Percentiles rank a stretch among this genome's conserved stretches.
These are phyloP conservation scores for Temnothorax curvispinosus DNA, from an alignment of 1,140 invertebrate genomes.

Conservation along the genomic window DNA sequence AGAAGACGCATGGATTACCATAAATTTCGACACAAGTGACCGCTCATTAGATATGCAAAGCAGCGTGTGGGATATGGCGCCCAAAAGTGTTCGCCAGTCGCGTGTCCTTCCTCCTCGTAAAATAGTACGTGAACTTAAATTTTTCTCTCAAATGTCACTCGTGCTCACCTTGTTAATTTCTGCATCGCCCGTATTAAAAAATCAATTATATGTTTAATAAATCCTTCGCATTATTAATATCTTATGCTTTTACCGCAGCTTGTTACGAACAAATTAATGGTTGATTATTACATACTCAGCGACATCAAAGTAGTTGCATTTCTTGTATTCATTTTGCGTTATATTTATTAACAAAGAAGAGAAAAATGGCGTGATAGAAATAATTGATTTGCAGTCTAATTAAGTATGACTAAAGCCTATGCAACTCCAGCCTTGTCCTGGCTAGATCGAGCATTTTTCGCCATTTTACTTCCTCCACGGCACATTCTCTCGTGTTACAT, in stretches of 20 bases:
- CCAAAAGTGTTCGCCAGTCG: slow-evolving; percentile 41
- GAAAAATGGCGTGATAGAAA: not conserved
- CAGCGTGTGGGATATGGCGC: slow-evolving; percentile 58
- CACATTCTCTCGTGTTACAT: slow-evolving; percentile 31
- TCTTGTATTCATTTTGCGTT: not conserved
- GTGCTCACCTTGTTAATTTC: slow-evolving; percentile 14
- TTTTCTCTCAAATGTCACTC: slow-evolving; percentile 26
- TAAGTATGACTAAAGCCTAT: not conserved
- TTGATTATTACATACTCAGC: not conserved
- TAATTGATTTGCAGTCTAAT: not conserved
- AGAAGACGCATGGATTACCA: slow-evolving; percentile 73
- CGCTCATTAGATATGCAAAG: slow-evolving; percentile 73
- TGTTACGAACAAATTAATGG: slow-evolving; percentile 23
- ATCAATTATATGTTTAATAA: slow-evolving; percentile 27
- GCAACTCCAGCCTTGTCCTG: not conserved
- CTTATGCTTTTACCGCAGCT: not conserved
- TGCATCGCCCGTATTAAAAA: slow-evolving; percentile 1
- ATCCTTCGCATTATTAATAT: slow-evolving; percentile 22
- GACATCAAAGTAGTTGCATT: not conserved
- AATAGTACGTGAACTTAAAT: slow-evolving; percentile 18
- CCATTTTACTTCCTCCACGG: slow-evolving; percentile 10
- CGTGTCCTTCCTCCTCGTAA: slow-evolving; percentile 50
- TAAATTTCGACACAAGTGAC: slow-evolving; percentile 74
- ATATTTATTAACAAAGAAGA: not conserved
- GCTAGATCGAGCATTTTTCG: not conserved